Evolutionary conservation across 1,140 invertebrate genomes (phyloP).

Genomic region (Zaprionus gabonicus): DNA sequence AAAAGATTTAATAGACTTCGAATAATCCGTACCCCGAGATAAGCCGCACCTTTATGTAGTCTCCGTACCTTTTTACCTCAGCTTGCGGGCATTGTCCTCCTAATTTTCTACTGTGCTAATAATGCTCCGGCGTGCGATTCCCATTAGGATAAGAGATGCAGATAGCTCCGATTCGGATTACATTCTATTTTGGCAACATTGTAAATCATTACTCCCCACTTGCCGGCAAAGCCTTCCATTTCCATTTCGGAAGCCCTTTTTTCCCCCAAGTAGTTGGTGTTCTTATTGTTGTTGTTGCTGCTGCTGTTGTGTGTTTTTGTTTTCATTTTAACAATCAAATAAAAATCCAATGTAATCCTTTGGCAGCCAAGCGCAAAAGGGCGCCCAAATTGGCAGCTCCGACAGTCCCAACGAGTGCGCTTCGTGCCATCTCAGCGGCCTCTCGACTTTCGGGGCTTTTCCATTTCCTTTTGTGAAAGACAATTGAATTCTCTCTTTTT

Average conservation of each 20-base stretch:
- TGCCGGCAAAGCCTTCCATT: conserved; percentile 27
- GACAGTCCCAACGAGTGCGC: conserved; percentile 37
- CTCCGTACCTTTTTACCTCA: conserved; percentile 5
- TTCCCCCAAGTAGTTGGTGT: conserved; percentile 8
- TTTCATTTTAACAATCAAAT: conserved; percentile 78
- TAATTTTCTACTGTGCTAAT: conserved; percentile 14
- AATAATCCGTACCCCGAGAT: not conserved
- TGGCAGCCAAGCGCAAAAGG: conserved; percentile 74
- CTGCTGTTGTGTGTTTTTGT: conserved; percentile 26
- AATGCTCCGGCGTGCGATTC: conserved; percentile 41
- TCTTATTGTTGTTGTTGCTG: conserved; percentile 38
- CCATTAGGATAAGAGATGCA: conserved; percentile 57
- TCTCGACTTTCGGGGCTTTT: not conserved
- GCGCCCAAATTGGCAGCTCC: conserved; percentile 67
- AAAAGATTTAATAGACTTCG: not conserved
- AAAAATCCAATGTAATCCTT: conserved; percentile 81
- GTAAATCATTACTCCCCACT: conserved; percentile 70
- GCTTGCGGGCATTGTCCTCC: not conserved
- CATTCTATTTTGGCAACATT: conserved; percentile 74
- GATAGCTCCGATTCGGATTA: conserved; percentile 67
- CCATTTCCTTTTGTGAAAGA: conserved; percentile 39
- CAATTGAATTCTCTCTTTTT: conserved; percentile 63
- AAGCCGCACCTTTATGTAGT: not conserved
- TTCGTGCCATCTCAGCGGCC: conserved; percentile 14
- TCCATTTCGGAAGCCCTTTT: conserved; percentile 26